Evolutionary conservation across 2,113 vertebrate genomes (phyloP).

Genomic region (Heterochromis multidens): DNA sequence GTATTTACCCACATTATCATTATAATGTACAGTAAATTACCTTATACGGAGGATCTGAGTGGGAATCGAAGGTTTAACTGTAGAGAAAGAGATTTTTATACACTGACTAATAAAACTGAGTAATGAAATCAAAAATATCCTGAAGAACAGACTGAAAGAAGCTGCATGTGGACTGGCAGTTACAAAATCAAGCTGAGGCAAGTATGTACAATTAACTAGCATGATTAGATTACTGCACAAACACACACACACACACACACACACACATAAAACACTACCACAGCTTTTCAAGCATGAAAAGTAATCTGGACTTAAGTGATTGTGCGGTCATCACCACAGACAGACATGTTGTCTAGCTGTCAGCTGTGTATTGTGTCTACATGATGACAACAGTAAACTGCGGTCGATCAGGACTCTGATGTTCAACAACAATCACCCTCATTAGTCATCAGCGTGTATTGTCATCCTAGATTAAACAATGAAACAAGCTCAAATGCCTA

Average conservation of each 20-base stretch:
- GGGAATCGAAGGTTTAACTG: rapidly evolving
- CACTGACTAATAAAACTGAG: background rate
- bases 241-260: conserved; percentile 8
- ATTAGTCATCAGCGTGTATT: conserved; percentile 27
- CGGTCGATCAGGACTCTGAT: conserved; percentile 16
- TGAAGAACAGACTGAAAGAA: background rate
- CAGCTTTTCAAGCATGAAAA: conserved; percentile 34
- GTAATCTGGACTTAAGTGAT: conserved; percentile 45
- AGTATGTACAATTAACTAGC: background rate
- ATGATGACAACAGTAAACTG: conserved; percentile 23
- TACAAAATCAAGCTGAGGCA: conserved; percentile 4
- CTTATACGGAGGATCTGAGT: background rate
- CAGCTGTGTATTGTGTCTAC: conserved; percentile 23
- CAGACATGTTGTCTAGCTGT: conserved; percentile 34
- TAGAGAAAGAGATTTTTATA: background rate
- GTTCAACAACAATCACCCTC: conserved; percentile 19
- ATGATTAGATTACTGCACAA: conserved; percentile 39
- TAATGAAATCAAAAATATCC: background rate
- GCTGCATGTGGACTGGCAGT: background rate
- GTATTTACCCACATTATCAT: background rate
- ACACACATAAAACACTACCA: background rate
- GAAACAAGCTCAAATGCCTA: background rate
- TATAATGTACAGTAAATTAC: background rate
- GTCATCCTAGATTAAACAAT: background rate
- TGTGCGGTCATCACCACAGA: conserved; percentile 22